Percentiles rank a stretch among this genome's conserved stretches.
Conservation (phyloP, 2,888 invertebrate species). For the Platypus cylindrus region DNA sequence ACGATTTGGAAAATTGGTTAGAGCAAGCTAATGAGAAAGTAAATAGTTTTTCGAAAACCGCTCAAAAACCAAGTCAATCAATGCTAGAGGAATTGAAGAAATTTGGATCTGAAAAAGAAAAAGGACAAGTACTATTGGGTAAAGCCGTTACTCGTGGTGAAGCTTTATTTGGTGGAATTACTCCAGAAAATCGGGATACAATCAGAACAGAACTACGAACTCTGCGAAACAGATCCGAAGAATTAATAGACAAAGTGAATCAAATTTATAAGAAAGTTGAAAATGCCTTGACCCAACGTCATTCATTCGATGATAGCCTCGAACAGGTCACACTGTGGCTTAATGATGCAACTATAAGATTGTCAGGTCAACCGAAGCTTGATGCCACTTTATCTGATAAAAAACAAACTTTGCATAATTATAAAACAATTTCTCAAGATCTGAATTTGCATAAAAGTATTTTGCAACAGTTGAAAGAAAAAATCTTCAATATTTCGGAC, state of each 20-base stretch:
- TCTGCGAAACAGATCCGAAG: slow-evolving; percentile 71
- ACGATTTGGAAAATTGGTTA: slow-evolving; percentile 68
- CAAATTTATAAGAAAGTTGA: slow-evolving; percentile 78
- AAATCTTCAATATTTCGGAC: slow-evolving; percentile 66
- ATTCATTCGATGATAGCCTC: slow-evolving; percentile 86
- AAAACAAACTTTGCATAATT: slow-evolving; percentile 71
- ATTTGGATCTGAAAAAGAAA: slow-evolving; percentile 60
- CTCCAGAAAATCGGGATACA: slow-evolving; percentile 74
- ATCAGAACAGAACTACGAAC: slow-evolving; percentile 71
- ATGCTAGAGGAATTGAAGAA: slow-evolving; percentile 65
- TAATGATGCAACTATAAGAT: slow-evolving; percentile 60
- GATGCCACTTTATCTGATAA: slow-evolving; percentile 78
- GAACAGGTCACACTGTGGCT: slow-evolving; percentile 82
- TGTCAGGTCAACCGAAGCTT: slow-evolving; percentile 56
- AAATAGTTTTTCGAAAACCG: slow-evolving; percentile 55
- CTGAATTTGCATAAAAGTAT: slow-evolving; percentile 76
- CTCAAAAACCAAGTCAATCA: slow-evolving; percentile 65
- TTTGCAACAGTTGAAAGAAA: slow-evolving; percentile 69
- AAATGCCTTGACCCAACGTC: slow-evolving; percentile 76
- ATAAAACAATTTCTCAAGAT: slow-evolving; percentile 71
- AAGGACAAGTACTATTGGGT: slow-evolving; percentile 65
- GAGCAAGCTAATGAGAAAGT: slow-evolving; percentile 62
- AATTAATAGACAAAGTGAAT: slow-evolving; percentile 72
- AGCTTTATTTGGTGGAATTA: slow-evolving; percentile 66
- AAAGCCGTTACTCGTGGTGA: slow-evolving; percentile 79